These are phyloP conservation scores for Anoplopoma fimbria DNA, from an alignment of 2,113 vertebrate species.

Conservation along the genomic window DNA sequence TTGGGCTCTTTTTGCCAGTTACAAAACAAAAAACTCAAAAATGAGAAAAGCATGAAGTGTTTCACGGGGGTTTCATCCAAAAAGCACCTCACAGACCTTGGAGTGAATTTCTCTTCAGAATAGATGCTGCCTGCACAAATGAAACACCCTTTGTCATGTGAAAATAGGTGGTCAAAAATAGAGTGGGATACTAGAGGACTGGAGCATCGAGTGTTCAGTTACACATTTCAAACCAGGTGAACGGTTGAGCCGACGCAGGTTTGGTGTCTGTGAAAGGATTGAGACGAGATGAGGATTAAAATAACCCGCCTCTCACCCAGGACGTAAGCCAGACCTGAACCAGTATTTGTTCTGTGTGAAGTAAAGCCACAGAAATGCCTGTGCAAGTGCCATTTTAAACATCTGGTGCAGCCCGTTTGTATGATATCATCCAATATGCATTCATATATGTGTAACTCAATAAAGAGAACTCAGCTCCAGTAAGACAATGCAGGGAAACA, in stretches of 20 bases:
- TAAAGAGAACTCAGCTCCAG: slow-evolving; percentile 7
- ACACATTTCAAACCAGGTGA: slow-evolving; percentile 10
- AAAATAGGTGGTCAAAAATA: slow-evolving; percentile 2
- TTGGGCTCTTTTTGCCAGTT: slow-evolving; percentile 6
- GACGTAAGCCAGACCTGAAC: slow-evolving; percentile 59
- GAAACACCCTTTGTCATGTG: slow-evolving; percentile 39
- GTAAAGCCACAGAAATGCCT: slow-evolving; percentile 60
- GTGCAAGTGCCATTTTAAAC: slow-evolving; percentile 59
- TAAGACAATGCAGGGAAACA: slow-evolving; percentile 8
- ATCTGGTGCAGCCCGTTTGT: slow-evolving; percentile 42
- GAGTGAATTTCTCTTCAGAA: background rate
- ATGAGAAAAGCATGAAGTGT: slow-evolving; percentile 15
- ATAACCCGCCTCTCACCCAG: slow-evolving; percentile 1
- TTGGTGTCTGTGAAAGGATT: slow-evolving; percentile 1
- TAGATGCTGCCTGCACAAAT: slow-evolving; percentile 24
- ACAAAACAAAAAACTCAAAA: slow-evolving; percentile 1
- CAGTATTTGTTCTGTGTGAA: slow-evolving; percentile 64
- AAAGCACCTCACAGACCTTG: slow-evolving; percentile 23
- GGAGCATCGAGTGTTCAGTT: background rate
- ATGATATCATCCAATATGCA: slow-evolving; percentile 64
- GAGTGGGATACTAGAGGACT: background rate
- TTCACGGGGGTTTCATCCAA: slow-evolving; percentile 39
- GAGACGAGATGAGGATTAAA: slow-evolving; percentile 29
- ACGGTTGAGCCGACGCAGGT: background rate
- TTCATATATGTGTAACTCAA: slow-evolving; percentile 31